Conservation (phyloP, 2,797 vertebrate species). For the Zenarchopterus dispar region DNA sequence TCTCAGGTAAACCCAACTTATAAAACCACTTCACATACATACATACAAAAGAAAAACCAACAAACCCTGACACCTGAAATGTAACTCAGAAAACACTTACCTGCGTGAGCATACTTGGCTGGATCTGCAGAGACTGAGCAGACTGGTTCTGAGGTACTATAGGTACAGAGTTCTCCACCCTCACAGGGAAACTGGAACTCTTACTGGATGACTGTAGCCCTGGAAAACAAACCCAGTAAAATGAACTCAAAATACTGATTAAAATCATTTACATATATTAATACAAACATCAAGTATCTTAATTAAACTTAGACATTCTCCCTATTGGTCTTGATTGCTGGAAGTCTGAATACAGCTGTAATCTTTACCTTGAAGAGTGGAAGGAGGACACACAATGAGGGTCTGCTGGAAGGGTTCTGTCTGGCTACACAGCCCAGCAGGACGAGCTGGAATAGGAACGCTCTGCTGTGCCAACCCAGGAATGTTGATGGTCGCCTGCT, state of each 20-base stretch:
- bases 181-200: conserved; percentile 92
- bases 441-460: conserved; percentile 91
- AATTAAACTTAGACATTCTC: too few species aligned
- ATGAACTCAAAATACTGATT: not conserved
- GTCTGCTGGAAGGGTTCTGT: conserved; percentile 98
- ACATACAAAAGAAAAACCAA: not conserved
- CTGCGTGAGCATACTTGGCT: conserved; percentile 96
- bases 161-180: conserved; percentile 95
- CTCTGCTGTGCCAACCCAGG: conserved; percentile 94
- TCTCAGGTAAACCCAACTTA: not conserved
- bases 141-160: conserved; percentile 94
- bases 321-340: not conserved
- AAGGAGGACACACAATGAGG: conserved; percentile 96
- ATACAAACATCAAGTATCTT: too few species aligned
- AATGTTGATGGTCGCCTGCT: conserved; percentile 96
- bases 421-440: conserved; percentile 92
- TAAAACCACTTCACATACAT: not conserved
- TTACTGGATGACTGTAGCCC: conserved; percentile 94
- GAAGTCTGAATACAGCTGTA: not conserved
- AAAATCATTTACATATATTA: too few species aligned
- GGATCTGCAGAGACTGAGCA: conserved; percentile 94
- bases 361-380: conserved; percentile 90
- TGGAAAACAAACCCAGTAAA: conserved; percentile 40
- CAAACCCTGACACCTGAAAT: not conserved
- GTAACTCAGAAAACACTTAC: conserved; percentile 75